Evolutionary conservation across 2,113 vertebrate genomes (phyloP).

Genomic region (Oostethus manadensis): DNA sequence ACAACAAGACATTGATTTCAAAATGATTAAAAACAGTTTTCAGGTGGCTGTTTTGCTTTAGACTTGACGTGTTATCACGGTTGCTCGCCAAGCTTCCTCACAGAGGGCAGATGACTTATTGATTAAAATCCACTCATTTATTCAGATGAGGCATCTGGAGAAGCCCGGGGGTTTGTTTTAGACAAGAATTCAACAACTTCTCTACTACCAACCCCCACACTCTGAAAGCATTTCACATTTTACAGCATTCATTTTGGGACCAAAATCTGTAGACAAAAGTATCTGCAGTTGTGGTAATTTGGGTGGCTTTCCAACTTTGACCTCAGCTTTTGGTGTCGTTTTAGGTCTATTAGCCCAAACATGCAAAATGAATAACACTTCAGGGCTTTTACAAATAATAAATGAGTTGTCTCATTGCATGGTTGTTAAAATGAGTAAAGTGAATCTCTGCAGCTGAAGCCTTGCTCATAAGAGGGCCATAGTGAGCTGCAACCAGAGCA

Average conservation of each 20-base stretch:
- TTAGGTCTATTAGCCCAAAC: conserved; percentile 13
- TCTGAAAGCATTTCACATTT: conserved; percentile 20
- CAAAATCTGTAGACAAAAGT: not conserved
- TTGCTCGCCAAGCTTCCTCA: conserved; percentile 41
- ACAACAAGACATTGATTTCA: no score
- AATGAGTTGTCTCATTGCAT: conserved; percentile 17
- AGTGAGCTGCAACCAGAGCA: not conserved
- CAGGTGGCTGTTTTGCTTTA: no score
- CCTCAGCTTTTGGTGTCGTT: conserved; percentile 10
- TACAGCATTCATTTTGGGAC: conserved; percentile 6
- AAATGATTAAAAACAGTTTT: no score
- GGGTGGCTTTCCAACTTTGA: not conserved
- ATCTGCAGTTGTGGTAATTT: no score
- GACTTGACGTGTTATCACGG: conserved; percentile 12
- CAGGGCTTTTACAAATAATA: conserved; percentile 30
- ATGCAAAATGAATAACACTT: conserved; percentile 35
- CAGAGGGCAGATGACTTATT: conserved; percentile 65
- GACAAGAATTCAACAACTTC: conserved; percentile 35
- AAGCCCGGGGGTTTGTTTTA: conserved; percentile 47
- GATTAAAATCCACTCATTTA: conserved; percentile 64
- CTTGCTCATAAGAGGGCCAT: not conserved
- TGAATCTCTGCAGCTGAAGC: not conserved
- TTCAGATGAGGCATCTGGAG: conserved; percentile 61
- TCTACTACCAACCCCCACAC: not conserved
- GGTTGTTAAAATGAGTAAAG: not conserved